Conservation (phyloP, 2,797 vertebrate genomes). For the Anguilla megastoma region DNA sequence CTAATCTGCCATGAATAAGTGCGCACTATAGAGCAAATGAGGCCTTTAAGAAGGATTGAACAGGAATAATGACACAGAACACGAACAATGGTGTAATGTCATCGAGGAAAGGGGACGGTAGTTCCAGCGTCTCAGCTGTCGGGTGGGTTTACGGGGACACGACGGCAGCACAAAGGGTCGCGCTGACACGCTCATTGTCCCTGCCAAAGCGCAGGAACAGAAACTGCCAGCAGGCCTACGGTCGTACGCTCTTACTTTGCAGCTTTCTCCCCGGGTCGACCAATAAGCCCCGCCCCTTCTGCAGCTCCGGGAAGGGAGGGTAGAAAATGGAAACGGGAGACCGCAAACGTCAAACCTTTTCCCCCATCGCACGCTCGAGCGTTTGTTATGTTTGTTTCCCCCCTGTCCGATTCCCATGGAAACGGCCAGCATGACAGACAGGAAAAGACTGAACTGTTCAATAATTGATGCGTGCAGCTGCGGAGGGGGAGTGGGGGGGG, state of each 20-base stretch:
- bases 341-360: neutral
- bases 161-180: conserved; percentile 57
- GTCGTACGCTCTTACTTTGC: conserved; percentile 55
- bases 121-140: conserved; percentile 24
- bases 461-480: conserved; percentile 49
- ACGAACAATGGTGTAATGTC: conserved; percentile 10
- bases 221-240: conserved; percentile 55
- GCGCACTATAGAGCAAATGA: neutral
- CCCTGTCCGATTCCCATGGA: conserved; percentile 41
- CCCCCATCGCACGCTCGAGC: conserved; percentile 42
- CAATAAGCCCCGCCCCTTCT: conserved; percentile 51
- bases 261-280: conserved; percentile 60
- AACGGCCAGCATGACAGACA: conserved; percentile 45
- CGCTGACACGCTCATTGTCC: conserved; percentile 55
- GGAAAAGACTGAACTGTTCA: conserved; percentile 54
- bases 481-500: neutral
- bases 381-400: conserved; percentile 48
- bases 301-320: conserved; percentile 42
- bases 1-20: neutral
- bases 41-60: neutral
- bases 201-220: conserved; percentile 52
- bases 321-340: conserved; percentile 21
- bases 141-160: conserved; percentile 56
- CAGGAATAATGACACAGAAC: neutral
- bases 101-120: neutral